A percentile compares a stretch with the other conserved stretches of the same genome.
These are phyloP conservation scores for Melanerpes aurifrons DNA, from an alignment of 2,113 vertebrate genomes.

Conservation along the genomic window DNA sequence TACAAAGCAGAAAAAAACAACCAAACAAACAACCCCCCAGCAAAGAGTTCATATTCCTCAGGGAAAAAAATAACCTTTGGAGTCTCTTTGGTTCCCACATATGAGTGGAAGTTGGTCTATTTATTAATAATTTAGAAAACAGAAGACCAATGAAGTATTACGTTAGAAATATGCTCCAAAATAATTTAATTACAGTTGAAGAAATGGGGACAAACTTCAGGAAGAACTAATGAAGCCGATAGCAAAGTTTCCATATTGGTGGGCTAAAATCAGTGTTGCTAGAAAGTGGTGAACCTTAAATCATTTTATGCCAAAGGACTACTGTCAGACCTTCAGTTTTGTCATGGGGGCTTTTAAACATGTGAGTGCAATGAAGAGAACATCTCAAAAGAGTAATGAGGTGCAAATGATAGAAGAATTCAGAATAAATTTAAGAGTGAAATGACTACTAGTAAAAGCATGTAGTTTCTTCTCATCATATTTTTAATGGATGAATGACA, in stretches of 20 bases:
- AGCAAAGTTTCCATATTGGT: neutral
- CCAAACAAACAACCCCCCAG: neutral
- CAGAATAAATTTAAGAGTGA: neutral
- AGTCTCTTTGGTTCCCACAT: neutral
- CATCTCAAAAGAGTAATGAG: neutral
- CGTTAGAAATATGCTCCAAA: neutral
- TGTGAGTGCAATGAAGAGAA: neutral
- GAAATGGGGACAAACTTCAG: neutral
- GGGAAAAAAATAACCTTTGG: neutral
- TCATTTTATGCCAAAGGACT: neutral
- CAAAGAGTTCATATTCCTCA: neutral
- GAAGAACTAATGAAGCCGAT: neutral
- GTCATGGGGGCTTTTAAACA: neutral
- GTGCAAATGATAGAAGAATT: neutral
- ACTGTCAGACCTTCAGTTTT: neutral
- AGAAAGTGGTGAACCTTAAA: neutral
- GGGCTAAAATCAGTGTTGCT: neutral
- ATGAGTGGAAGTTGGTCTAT: neutral
- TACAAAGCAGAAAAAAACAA: neutral
- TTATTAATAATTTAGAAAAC: slow-evolving; percentile 6
- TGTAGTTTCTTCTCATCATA: neutral
- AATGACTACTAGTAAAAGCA: neutral
- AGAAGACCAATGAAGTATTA: neutral
- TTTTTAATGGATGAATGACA: neutral
- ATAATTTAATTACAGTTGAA: neutral